Conservation (phyloP, 2,113 vertebrate genomes). For the Saimiri boliviensis region DNA sequence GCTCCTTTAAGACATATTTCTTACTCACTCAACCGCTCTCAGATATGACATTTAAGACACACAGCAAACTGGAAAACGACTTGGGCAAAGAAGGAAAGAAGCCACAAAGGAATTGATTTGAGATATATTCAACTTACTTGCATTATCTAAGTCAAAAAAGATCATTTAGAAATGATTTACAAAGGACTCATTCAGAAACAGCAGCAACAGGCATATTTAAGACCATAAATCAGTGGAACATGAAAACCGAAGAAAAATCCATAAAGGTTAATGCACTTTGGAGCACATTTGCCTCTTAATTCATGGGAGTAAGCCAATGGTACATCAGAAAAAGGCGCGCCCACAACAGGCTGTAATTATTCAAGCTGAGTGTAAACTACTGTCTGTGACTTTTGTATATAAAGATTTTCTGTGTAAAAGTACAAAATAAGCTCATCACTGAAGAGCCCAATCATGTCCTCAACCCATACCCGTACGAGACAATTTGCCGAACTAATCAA, state of each 20-base stretch:
- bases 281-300: slow-evolving; percentile 63
- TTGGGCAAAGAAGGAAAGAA: slow-evolving; percentile 26
- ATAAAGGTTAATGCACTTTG: slow-evolving; percentile 72
- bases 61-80: slow-evolving; percentile 29
- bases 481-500: slow-evolving; percentile 43
- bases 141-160: slow-evolving; percentile 59
- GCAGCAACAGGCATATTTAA: slow-evolving; percentile 70
- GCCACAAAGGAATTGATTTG: slow-evolving; percentile 40
- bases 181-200: slow-evolving; percentile 61
- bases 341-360: slow-evolving; percentile 28
- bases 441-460: background rate
- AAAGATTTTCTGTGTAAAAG: slow-evolving; percentile 55
- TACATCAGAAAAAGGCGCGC: slow-evolving; percentile 31
- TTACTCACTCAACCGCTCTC: background rate
- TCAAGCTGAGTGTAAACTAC: slow-evolving; percentile 38
- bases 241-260: slow-evolving; percentile 67
- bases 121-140: slow-evolving; percentile 54
- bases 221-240: slow-evolving; percentile 57
- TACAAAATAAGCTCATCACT: background rate
- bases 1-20: background rate
- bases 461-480: background rate
- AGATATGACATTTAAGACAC: background rate
- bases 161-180: slow-evolving; percentile 70
- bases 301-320: slow-evolving; percentile 35
- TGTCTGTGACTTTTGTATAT: background rate